Evolutionary conservation across 2,888 invertebrate genomes (phyloP), one percentile per base, ranked within the genome.

Genomic region (Ennomos fuscantarius): DNA sequence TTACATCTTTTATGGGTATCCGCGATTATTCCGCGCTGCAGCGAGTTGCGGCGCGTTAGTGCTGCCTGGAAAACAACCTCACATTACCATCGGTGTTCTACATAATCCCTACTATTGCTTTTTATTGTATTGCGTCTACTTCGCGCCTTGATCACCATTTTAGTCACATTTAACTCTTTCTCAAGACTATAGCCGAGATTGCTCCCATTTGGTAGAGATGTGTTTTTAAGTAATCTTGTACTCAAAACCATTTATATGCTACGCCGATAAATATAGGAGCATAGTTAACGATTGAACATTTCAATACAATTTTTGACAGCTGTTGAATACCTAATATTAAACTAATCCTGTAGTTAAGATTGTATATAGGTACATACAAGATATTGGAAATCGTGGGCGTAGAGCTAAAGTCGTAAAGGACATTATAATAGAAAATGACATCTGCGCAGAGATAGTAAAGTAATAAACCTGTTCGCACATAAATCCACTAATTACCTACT

Each of bases 1-100:
- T 92, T 92, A 92, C 92, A 92, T 92, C 92, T 92, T 91, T 92
- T 92, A 92, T 91, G 92, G 90, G 89, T 88, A 92, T 89, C 90
- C 86, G 91, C 90, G 92, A 92, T 92, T 90, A 91, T 92, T 90
- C 91, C 87, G 89, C 89, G 89, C 88, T 89, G 90, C 90, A 90
- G 89, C 85, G 86, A 79, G 88, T 87, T 87, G 89, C 82, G 86
- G 89, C 87, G 86, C 89, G 87, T 86, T 88, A 87, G 76, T 85
- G 79, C 85, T 81, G 86, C 85, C 78, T 81, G 83, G 87, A 84
- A 89, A 88, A 92, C 88, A 87, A 87, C 85, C 82, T 78, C 73
- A 78, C 79, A 86, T 87, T 89, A 88, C 87, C 89, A 84, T 82
- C 81, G 83, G 78, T 89, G 88, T 87, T 89, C 84, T 83, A 85